Conservation (phyloP, 2,113 vertebrate genomes). For the Strix aluco region DNA sequence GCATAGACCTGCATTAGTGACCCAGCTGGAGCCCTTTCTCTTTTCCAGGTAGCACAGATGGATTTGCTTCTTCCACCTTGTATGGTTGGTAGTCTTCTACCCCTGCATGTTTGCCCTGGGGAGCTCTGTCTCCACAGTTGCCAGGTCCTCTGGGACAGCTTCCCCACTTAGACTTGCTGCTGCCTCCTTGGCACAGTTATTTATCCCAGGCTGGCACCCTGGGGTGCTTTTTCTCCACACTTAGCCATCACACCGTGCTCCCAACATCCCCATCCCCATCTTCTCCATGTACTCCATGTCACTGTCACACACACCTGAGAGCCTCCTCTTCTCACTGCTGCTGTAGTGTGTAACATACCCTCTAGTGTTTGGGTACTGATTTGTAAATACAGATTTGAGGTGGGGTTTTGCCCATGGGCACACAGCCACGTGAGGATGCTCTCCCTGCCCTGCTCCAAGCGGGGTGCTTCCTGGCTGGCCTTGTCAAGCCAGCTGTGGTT, state of each 20-base stretch:
- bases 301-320: neutral
- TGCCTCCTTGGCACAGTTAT: neutral
- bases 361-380: neutral
- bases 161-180: neutral
- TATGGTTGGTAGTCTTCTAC: neutral
- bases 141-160: neutral
- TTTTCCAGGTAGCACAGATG: neutral
- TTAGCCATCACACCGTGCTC: neutral
- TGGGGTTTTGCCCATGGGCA: neutral
- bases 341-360: neutral
- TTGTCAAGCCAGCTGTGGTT: neutral
- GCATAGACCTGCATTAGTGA: neutral
- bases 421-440: neutral
- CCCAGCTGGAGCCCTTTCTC: neutral
- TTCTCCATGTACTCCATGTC: neutral
- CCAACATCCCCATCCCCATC: fast-evolving
- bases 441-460: neutral
- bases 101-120: neutral
- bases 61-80: neutral
- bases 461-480: neutral
- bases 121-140: neutral
- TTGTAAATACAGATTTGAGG: neutral
- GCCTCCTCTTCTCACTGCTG: neutral
- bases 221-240: neutral
- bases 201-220: neutral